Base-by-base conservation (phyloP, 2,113 vertebrate species). In the Anhinga rufa region DNA sequence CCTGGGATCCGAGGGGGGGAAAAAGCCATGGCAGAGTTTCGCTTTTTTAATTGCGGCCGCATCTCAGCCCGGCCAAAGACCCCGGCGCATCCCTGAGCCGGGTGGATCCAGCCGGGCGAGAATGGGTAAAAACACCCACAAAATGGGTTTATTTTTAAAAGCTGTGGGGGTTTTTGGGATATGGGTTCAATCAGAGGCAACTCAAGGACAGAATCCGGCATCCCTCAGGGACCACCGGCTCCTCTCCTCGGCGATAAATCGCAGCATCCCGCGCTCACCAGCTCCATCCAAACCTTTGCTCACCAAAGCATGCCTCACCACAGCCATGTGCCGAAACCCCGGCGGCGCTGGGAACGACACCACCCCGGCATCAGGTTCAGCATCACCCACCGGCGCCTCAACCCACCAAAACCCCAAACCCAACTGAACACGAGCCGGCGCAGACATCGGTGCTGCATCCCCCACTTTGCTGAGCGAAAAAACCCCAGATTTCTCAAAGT, bases 31-130 rank as follows among this genome's bases (percentile, higher is more conserved):
- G 0, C 3, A 4, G 61, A 20, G 31, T 49, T 86, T 57, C 24
- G 34, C 51, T 29, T 29, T 75, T 65, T 76, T 42, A 29, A 42
- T 42, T 12, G 7, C 42, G 32, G 60, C 60, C 11, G 0, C 16
- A 6, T 25, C 36, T 26, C 32, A 5, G 36, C 31, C 29, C 4
- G 3, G 31, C 4, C 1, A 3, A 52, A 44, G 61, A 52, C 9
- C 36, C 31, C 6, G 1, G 70, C 2, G 2, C 38, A 13, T 25
- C 31, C 57, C 49, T 2, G 5, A 44, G 17, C 15, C 3, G 0
- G 55, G 19, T 4, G 32, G 26, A 62, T 64, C 48, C 40, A 22
- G 7, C 6, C 2, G 4, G 44, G 32, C 1, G 10, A 48, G 42
- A 68, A 28, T 0, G 7, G 25, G 38, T n/a, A 12, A 15, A 61